Conservation (phyloP, 2,113 vertebrate genomes). For the Melanocharis versteri region DNA sequence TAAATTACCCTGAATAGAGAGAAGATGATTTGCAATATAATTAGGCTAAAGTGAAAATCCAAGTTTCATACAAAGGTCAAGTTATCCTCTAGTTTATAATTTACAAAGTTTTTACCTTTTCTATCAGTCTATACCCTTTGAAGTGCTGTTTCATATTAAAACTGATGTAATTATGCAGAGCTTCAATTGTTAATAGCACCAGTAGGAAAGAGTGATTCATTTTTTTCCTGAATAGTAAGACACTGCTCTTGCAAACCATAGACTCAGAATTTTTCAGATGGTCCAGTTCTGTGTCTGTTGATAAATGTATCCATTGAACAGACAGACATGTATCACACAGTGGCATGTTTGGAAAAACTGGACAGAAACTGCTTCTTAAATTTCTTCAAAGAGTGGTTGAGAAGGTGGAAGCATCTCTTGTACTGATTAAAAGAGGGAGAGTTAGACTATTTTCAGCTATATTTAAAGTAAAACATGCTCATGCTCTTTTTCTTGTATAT, state of each 20-base stretch:
- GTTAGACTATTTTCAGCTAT: neutral
- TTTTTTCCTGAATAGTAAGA: neutral
- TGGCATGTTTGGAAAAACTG: neutral
- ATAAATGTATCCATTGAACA: neutral
- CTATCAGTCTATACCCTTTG: neutral
- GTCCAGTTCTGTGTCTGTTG: neutral
- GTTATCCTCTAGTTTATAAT: neutral
- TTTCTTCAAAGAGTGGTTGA: neutral
- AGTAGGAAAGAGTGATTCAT: neutral
- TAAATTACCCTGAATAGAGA: slow-evolving; percentile 49
- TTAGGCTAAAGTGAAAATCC: slow-evolving; percentile 39
- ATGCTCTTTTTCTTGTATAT: neutral
- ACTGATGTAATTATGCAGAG: neutral
- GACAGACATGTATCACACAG: neutral
- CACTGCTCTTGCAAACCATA: neutral
- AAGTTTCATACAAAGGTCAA: slow-evolving; percentile 57
- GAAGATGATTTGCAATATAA: slow-evolving; percentile 40
- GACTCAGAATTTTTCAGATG: neutral
- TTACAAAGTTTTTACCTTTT: slow-evolving; percentile 29
- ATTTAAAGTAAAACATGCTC: neutral
- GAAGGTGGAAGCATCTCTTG: neutral
- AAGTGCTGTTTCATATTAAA: neutral
- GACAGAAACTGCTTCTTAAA: neutral
- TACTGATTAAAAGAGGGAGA: neutral
- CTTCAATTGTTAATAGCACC: neutral